Percentiles rank a stretch among this genome's conserved stretches.
Conservation (phyloP, 2,113 vertebrate species). For the Hucho hucho region DNA sequence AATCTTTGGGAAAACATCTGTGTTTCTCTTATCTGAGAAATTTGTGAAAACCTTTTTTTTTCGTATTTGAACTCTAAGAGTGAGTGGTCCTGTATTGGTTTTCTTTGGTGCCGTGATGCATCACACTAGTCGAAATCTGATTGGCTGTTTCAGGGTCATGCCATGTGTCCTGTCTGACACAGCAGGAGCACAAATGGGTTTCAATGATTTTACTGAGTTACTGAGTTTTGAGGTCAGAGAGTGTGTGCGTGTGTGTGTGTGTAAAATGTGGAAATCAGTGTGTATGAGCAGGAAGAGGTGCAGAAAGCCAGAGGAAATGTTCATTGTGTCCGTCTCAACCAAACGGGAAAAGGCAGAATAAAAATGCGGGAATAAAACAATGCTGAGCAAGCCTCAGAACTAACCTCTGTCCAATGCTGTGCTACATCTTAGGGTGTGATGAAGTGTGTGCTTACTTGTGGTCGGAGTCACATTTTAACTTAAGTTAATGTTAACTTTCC, state of each 20-base stretch:
- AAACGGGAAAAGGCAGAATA: not conserved
- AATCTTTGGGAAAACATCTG: not conserved
- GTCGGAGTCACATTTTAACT: too few relatives aligned
- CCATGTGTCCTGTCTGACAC: slow-evolving; percentile 5
- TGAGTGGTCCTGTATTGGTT: not conserved
- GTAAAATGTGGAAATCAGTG: too few relatives aligned
- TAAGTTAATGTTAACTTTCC: too few relatives aligned
- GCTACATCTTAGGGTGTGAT: slow-evolving; percentile 14
- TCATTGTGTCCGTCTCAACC: not conserved
- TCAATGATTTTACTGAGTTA: slow-evolving; percentile 25
- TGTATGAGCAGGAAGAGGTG: not conserved
- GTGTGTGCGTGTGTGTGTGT: slow-evolving; percentile 1
- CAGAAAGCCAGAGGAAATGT: not conserved
- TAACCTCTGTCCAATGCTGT: too few relatives aligned
- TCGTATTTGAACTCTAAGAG: not conserved
- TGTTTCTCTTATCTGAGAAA: not conserved
- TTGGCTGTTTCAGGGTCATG: not conserved
- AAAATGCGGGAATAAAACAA: not conserved
- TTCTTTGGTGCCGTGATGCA: not conserved
- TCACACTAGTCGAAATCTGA: slow-evolving; percentile 13
- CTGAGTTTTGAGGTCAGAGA: slow-evolving; percentile 43
- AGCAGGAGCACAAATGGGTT: slow-evolving; percentile 14
- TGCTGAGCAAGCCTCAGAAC: not conserved
- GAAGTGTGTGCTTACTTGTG: not conserved
- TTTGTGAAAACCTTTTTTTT: not conserved